A percentile compares a stretch with the other conserved stretches of the same genome.
Evolutionary conservation across 2,888 invertebrate species (phyloP).

Genomic region (Strigamia maritima): DNA sequence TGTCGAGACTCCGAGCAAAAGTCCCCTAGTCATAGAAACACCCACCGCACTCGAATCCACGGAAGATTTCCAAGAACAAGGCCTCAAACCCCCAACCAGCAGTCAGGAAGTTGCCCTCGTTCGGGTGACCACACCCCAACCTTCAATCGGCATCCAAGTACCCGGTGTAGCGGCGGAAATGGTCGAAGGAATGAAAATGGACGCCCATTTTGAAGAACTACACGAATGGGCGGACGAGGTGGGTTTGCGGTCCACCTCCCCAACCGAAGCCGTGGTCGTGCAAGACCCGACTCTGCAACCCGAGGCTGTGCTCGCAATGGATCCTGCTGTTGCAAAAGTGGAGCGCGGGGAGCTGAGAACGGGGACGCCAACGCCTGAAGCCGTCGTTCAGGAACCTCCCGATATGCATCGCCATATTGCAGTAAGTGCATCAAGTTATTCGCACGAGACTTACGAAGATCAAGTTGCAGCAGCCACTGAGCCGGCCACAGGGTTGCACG

Average conservation of each 20-base stretch:
- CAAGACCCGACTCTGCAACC: background rate
- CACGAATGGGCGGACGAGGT: constrained; percentile 38
- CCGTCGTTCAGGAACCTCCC: constrained; percentile 10
- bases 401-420: background rate
- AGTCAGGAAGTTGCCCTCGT: background rate
- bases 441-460: background rate
- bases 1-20: constrained; percentile 2
- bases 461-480: constrained; percentile 37
- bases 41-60: background rate
- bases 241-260: constrained; percentile 7
- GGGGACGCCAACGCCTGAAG: constrained; percentile 5
- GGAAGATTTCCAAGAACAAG: background rate
- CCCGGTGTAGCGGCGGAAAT: background rate
- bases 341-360: constrained; percentile 8
- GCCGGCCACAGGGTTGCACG: background rate
- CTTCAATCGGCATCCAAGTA: background rate
- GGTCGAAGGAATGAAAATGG: background rate
- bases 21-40: constrained; percentile 7
- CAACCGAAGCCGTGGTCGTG: constrained; percentile 9
- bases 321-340: background rate
- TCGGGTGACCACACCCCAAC: constrained; percentile 1
- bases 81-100: background rate
- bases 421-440: background rate
- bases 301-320: background rate
- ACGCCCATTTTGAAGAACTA: constrained; percentile 26